Conservation (phyloP, 2,888 invertebrate species). For the Rhagophthalmus giganteus region DNA sequence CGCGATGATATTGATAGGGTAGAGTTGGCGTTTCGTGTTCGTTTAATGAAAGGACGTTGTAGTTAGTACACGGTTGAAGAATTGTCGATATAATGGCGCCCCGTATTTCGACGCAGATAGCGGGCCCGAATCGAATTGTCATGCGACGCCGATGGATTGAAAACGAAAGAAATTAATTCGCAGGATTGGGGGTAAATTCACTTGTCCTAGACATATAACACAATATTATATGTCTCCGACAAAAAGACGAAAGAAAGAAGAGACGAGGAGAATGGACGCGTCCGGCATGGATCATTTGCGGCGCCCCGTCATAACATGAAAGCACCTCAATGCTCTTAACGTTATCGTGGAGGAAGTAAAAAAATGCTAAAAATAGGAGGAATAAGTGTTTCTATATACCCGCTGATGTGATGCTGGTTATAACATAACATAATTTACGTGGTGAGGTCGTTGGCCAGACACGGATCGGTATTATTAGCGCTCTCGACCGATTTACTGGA, state of each 20-base stretch:
- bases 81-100: too few species aligned
- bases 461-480: constrained; percentile 24
- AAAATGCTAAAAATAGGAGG: constrained; percentile 24
- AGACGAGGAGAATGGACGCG: background rate
- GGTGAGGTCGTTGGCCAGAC: constrained; percentile 29
- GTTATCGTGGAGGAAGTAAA: constrained; percentile 17
- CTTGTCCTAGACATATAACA: too few species aligned
- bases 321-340: constrained; percentile 12
- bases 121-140: too few species aligned
- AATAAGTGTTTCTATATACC: constrained; percentile 15
- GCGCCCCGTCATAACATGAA: constrained; percentile 3
- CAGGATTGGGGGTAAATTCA: too few species aligned
- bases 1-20: too few species aligned
- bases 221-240: too few species aligned
- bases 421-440: constrained; percentile 25
- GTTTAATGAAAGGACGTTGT: too few species aligned
- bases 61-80: too few species aligned
- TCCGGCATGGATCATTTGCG: constrained; percentile 7
- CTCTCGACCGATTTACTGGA: constrained; percentile 8
- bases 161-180: too few species aligned
- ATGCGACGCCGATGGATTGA: too few species aligned
- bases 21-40: too few species aligned
- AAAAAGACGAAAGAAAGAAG: background rate
- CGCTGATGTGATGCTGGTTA: constrained; percentile 23
- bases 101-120: too few species aligned